Evolutionary conservation across 2,113 vertebrate species (phyloP).

Genomic region (Nesoenas mayeri): DNA sequence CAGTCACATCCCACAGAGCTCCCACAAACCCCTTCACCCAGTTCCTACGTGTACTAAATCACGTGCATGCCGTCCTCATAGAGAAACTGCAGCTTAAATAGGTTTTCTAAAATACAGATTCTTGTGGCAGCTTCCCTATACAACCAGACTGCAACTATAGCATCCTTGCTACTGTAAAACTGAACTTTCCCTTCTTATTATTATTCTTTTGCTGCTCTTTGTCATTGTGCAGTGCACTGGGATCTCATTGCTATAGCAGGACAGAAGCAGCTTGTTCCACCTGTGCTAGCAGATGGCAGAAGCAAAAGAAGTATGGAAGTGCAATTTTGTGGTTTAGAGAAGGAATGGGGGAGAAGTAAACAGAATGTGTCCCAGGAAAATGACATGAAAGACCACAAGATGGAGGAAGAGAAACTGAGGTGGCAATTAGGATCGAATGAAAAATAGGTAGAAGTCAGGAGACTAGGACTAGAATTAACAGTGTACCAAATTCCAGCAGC

Average conservation of each 20-base stretch:
- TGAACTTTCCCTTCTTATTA: neutral
- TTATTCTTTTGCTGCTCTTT: neutral
- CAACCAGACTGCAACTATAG: neutral
- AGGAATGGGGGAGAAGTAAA: neutral
- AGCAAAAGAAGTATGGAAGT: neutral
- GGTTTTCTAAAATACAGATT: neutral
- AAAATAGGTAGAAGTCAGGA: neutral
- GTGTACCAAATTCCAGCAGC: neutral
- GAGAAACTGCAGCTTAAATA: neutral
- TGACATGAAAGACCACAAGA: neutral
- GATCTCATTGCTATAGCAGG: neutral
- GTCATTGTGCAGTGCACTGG: neutral
- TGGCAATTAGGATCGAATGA: neutral
- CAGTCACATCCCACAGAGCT: constrained; percentile 6
- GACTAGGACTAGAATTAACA: neutral
- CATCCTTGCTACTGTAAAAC: neutral
- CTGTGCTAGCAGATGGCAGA: neutral
- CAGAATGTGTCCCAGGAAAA: neutral
- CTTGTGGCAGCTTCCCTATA: neutral
- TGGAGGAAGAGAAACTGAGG: neutral
- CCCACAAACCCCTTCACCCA: neutral
- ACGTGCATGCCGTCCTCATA: neutral
- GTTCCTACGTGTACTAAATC: neutral
- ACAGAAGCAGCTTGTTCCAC: neutral
- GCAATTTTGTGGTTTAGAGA: neutral